phyloP scores from a whole-genome alignment of 2,113 vertebrate genomes.

The Cochlearius cochlearius region DNA sequence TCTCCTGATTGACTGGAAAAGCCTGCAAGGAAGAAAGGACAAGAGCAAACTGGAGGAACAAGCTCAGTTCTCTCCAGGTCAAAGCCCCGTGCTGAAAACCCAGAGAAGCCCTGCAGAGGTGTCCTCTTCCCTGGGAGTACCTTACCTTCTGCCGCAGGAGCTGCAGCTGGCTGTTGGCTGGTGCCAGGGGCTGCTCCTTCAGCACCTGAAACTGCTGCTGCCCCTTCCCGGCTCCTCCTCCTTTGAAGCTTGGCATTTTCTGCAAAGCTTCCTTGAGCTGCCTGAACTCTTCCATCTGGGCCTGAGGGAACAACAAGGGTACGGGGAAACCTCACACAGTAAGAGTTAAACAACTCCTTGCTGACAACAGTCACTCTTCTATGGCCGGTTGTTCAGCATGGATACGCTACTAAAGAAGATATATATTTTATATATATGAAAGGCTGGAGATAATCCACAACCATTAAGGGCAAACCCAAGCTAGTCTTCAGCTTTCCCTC shows the following conservation, averaged over 20 bases:
- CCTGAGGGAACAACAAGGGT: background rate
- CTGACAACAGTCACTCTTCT: accelerated
- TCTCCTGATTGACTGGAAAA: background rate
- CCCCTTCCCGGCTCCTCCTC: background rate
- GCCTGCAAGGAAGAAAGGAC: background rate
- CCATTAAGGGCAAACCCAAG: background rate
- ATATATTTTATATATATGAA: accelerated
- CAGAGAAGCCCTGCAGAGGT: background rate
- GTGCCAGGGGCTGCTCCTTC: background rate
- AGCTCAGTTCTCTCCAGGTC: background rate
- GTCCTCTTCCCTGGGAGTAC: background rate
- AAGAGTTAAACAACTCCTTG: background rate
- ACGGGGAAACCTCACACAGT: background rate
- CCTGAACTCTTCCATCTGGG: conserved; percentile 74
- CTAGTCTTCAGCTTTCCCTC: background rate
- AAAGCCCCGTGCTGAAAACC: background rate
- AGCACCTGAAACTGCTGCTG: background rate
- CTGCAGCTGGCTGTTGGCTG: conserved; percentile 1
- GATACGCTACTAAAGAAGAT: accelerated
- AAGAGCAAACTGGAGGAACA: background rate
- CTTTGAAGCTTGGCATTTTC: conserved; percentile 74
- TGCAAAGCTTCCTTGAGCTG: conserved; percentile 73
- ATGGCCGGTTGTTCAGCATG: background rate
- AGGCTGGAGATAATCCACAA: background rate
- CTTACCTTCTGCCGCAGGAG: conserved; percentile 20